Evolutionary conservation across 2,113 vertebrate species (phyloP).

Genomic region (Gila orcuttii): DNA sequence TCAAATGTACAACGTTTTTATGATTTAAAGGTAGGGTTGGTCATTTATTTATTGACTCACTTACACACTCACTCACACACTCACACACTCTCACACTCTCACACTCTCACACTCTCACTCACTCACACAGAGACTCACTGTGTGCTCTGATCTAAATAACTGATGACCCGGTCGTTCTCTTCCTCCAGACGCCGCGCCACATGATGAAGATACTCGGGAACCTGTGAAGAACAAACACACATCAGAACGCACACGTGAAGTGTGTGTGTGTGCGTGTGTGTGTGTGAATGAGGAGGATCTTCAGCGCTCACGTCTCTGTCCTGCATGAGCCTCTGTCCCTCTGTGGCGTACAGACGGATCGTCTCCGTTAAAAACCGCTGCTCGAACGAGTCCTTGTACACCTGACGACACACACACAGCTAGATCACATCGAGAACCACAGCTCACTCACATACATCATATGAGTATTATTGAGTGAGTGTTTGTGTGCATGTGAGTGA

Average conservation of each 20-base stretch:
- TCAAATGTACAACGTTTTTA: too few relatives aligned
- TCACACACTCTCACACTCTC: neutral
- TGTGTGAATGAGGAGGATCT: neutral
- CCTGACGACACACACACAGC: slow-evolving; percentile 70
- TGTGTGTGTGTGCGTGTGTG: neutral
- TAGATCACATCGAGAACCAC: neutral
- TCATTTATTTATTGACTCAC: neutral
- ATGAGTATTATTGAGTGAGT: too few relatives aligned
- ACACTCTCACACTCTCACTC: neutral
- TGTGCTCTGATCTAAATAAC: slow-evolving; percentile 98
- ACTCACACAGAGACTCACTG: slow-evolving; percentile 81
- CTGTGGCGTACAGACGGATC: slow-evolving; percentile 91
- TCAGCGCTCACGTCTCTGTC: slow-evolving; percentile 90
- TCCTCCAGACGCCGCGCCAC: slow-evolving; percentile 97
- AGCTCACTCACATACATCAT: neutral
- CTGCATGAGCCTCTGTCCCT: slow-evolving; percentile 98
- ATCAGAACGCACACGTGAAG: neutral
- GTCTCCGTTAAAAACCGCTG: slow-evolving; percentile 96
- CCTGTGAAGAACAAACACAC: slow-evolving; percentile 72
- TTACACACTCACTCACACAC: neutral
- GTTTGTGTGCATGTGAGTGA: too few relatives aligned
- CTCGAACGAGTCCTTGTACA: slow-evolving; percentile 98
- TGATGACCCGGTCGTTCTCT: slow-evolving; percentile 96
- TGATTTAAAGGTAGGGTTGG: too few relatives aligned
- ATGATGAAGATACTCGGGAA: slow-evolving; percentile 98